Evolutionary conservation across 2,888 invertebrate genomes (phyloP).

Genomic region (Mesochorus sp.): DNA sequence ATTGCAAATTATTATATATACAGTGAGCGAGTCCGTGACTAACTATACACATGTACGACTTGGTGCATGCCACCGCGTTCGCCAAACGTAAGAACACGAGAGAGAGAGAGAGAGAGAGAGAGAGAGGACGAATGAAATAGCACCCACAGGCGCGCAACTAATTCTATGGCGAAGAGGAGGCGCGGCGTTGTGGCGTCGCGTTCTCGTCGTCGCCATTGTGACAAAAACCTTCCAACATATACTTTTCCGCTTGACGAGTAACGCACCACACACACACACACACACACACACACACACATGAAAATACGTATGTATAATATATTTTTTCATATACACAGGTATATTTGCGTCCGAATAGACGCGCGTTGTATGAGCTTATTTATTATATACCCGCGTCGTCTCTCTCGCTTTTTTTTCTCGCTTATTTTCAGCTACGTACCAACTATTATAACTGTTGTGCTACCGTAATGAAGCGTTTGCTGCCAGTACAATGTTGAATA

Average conservation of each 20-base stretch:
- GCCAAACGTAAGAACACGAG: not conserved
- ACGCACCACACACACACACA: slow-evolving; percentile 25
- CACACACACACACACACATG: no score
- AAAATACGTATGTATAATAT: slow-evolving; percentile 5
- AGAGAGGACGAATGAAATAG: slow-evolving; percentile 35
- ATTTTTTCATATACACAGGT: not conserved
- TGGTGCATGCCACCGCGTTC: slow-evolving; percentile 18
- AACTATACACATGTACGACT: slow-evolving; percentile 63
- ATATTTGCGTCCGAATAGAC: slow-evolving; percentile 1
- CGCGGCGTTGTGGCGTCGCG: slow-evolving; percentile 48
- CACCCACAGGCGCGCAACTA: slow-evolving; percentile 59
- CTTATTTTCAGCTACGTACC: slow-evolving; percentile 11
- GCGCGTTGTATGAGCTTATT: slow-evolving; percentile 21
- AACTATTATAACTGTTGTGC: slow-evolving; percentile 63
- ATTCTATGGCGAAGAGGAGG: slow-evolving; percentile 52
- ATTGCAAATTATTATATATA: slow-evolving; percentile 32
- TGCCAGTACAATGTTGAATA: slow-evolving; percentile 48
- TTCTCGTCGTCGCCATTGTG: slow-evolving; percentile 61
- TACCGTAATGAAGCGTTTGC: slow-evolving; percentile 49
- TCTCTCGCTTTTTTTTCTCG: slow-evolving; percentile 6
- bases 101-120: slow-evolving; percentile 13
- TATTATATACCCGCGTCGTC: slow-evolving; percentile 2
- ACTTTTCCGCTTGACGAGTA: slow-evolving; percentile 61
- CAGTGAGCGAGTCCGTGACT: slow-evolving; percentile 68
- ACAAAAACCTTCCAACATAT: slow-evolving; percentile 57